These are phyloP conservation scores for Chironomus tepperi DNA, from an alignment of 1,140 invertebrate species.

Conservation along the genomic window DNA sequence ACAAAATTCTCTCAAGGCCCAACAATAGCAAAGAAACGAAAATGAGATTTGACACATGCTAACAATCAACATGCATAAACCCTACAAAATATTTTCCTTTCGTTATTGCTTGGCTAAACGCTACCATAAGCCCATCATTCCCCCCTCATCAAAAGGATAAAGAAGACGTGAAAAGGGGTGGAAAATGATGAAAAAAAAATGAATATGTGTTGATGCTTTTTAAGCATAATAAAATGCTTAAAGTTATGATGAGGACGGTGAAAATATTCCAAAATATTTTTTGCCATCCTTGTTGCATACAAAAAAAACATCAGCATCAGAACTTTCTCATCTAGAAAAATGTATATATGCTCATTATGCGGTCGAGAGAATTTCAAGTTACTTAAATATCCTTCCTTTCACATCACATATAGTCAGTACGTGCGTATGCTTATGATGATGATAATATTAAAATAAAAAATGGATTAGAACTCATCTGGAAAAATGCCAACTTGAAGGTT, in stretches of 20 bases:
- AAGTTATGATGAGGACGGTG: constrained; percentile 9
- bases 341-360: neutral
- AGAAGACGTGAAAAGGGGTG: too few relatives aligned
- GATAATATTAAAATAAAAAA: neutral
- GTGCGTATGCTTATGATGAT: too few relatives aligned
- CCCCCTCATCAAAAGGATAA: too few relatives aligned
- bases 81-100: neutral
- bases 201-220: neutral
- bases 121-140: too few relatives aligned
- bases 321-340: neutral
- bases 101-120: neutral
- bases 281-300: neutral
- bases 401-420: neutral
- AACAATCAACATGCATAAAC: neutral
- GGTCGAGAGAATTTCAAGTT: constrained; percentile 6
- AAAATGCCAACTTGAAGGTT: neutral
- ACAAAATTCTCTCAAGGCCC: too few relatives aligned
- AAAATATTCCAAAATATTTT: neutral
- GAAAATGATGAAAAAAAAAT: too few relatives aligned
- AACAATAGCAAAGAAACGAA: too few relatives aligned
- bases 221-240: neutral
- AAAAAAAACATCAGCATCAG: neutral
- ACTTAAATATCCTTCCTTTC: neutral
- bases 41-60: constrained; percentile 6
- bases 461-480: neutral